phyloP scores from a whole-genome alignment of 2,113 vertebrate species.

The Aegypius monachus region DNA sequence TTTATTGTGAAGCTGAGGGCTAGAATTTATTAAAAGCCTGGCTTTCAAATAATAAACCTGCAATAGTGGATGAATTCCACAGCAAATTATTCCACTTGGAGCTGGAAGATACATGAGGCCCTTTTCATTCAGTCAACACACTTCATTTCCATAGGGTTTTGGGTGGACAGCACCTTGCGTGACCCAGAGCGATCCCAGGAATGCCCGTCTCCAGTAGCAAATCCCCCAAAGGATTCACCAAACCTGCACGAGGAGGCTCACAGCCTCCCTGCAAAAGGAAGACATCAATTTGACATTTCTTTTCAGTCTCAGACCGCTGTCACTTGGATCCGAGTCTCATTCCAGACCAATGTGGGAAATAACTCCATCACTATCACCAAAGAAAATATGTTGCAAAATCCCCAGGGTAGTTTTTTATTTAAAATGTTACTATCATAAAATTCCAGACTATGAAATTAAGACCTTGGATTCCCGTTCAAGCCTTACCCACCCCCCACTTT shows the following conservation, averaged over 20 bases:
- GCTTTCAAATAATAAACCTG: not conserved
- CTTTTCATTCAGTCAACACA: not conserved
- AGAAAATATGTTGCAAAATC: slow-evolving; percentile 55
- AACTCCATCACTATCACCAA: not conserved
- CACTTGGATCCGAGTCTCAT: not conserved
- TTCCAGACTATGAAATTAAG: slow-evolving; percentile 48
- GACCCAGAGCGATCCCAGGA: not conserved
- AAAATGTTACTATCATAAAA: slow-evolving; percentile 59
- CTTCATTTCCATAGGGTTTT: accelerated
- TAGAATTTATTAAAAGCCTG: not conserved
- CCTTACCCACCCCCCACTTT: not conserved
- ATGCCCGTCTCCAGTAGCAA: not conserved
- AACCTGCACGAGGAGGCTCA: not conserved
- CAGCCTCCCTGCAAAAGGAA: not conserved
- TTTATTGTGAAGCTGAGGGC: not conserved
- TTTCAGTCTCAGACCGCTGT: not conserved
- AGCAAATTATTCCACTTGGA: not conserved
- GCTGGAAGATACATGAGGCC: not conserved
- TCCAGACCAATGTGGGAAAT: not conserved
- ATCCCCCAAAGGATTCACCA: not conserved
- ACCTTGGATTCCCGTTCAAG: not conserved
- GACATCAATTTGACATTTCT: not conserved
- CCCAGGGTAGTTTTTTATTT: slow-evolving; percentile 56
- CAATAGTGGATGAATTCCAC: not conserved
- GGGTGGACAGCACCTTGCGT: not conserved